phyloP scores from a whole-genome alignment of 2,888 invertebrate genomes.

The Adelognathus sp. region DNA sequence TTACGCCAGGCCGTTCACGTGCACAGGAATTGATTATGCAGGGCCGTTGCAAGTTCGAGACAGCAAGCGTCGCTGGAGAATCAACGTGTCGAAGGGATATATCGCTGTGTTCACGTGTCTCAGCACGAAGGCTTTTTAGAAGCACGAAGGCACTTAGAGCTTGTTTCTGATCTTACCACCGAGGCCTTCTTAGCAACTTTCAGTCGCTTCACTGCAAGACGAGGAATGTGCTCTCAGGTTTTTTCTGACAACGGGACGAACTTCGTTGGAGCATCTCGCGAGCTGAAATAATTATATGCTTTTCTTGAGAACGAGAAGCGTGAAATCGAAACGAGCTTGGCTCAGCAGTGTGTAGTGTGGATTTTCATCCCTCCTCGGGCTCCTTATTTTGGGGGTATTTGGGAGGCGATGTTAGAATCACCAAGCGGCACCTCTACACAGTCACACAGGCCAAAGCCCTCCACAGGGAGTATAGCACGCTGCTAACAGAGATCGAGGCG shows the following conservation, averaged over 20 bases:
- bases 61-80: constrained; percentile 60
- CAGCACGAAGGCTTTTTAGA: constrained; percentile 62
- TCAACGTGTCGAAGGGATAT: constrained; percentile 66
- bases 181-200: constrained; percentile 54
- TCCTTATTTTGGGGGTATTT: constrained; percentile 54
- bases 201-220: constrained; percentile 50
- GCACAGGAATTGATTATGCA: constrained; percentile 54
- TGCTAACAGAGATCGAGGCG: constrained; percentile 28
- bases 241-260: constrained; percentile 38
- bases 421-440: constrained; percentile 46
- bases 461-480: constrained; percentile 25
- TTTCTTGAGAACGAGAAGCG: constrained; percentile 25
- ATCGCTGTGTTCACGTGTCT: constrained; percentile 72
- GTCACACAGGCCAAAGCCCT: constrained; percentile 18
- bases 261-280: constrained; percentile 16
- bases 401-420: constrained; percentile 25
- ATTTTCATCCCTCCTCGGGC: constrained; percentile 54
- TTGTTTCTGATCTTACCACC: constrained; percentile 49
- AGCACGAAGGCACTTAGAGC: constrained; percentile 65
- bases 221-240: constrained; percentile 38
- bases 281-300: constrained; percentile 26
- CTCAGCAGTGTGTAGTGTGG: constrained; percentile 36
- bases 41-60: constrained; percentile 63
- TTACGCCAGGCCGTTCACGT: constrained; percentile 34
- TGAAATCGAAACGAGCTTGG: constrained; percentile 9